Conservation (phyloP, 2,113 vertebrate species). For the Casuarius casuarius region DNA sequence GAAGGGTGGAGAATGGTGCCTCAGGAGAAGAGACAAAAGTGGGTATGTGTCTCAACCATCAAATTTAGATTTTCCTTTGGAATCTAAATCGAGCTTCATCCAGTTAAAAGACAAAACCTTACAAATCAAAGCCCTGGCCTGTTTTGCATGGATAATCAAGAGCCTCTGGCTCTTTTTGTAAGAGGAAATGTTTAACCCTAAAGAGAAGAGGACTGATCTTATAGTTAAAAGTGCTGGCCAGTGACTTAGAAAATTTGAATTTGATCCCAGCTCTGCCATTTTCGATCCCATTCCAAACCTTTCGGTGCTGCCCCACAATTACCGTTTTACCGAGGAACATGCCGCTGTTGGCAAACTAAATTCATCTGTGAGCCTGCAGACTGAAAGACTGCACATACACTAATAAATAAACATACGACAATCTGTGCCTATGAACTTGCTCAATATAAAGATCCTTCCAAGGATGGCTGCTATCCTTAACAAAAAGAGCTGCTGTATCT, state of each 20-base stretch:
- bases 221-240: neutral
- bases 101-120: slow-evolving; percentile 40
- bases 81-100: slow-evolving; percentile 37
- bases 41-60: neutral
- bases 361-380: neutral
- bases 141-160: slow-evolving; percentile 60
- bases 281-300: neutral
- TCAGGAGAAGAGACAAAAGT: slow-evolving; percentile 21
- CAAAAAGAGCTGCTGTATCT: neutral
- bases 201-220: neutral
- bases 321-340: neutral
- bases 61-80: slow-evolving; percentile 16
- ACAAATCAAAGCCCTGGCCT: slow-evolving; percentile 44
- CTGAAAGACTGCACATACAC: neutral
- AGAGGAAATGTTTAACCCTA: neutral
- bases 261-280: neutral
- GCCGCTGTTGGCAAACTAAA: neutral
- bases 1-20: neutral
- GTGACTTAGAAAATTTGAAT: neutral
- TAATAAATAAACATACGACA: neutral
- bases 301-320: neutral
- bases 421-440: neutral
- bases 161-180: slow-evolving; percentile 18
- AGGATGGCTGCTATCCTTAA: neutral
- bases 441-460: neutral